Base-by-base conservation (phyloP, 2,113 vertebrate genomes). In the Urocolius indicus region DNA sequence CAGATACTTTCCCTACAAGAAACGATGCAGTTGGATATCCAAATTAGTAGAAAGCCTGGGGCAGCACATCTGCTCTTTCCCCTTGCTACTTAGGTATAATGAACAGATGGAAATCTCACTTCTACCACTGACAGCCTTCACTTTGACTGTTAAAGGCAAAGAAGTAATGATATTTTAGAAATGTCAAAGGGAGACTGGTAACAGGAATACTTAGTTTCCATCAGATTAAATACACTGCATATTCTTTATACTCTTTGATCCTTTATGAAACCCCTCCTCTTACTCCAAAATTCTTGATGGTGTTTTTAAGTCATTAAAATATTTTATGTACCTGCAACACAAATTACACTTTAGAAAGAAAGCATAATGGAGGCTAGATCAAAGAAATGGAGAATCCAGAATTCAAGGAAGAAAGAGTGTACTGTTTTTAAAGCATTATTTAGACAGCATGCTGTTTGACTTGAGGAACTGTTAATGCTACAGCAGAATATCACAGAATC, bases 51-150 rank as follows among this genome's bases (percentile, higher is more conserved):
- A 84, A 95, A 81, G 93, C 87, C 94, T 74, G 52, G 52, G 84
- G 90, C 79, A 89, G 81, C 49, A 92, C 84, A 96, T 72, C 92
- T 96, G 95, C 71, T 80, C 61, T 68, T 91, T 91, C 8, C 41
- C 54, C 52, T 45, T 83, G 59, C 46, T 83, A 71, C 63, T 75
- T 74, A 49, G 46, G 27, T 38, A 83, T 43, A 90, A 92, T 4
- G 32, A 95, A 57, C 76, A 94, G 62, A 96, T 93, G 90, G 87
- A 87, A 95, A 95, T 65, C 77, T 87, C 7, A 7, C 72, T 89
- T 84, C 26, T 36, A 88, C 16, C 24, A 55, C 52, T 89, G 89
- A 90, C 62, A 83, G 77, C 61, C 46, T 86, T 95, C 88, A 93
- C 55, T 34, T 62, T 84, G 63, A 68, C 16, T 75, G 19, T 62